Percentiles rank a stretch among this genome's conserved stretches.
phyloP scores from a whole-genome alignment of 92 coral and sea anemone species.

The Siderastrea siderea region DNA sequence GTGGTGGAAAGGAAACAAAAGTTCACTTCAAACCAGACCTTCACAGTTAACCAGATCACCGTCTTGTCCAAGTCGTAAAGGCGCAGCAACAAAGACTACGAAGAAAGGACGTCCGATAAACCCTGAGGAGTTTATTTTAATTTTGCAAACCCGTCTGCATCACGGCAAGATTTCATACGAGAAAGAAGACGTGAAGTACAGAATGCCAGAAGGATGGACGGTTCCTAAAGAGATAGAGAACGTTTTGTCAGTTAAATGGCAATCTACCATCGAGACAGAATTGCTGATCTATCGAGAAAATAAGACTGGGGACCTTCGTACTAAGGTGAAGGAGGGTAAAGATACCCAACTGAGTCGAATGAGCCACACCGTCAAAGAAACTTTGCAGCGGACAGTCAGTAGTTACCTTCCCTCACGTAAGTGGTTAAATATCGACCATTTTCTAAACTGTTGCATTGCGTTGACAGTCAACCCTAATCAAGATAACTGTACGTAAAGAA shows the following conservation, averaged over 20 bases:
- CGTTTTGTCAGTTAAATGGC: too few relatives aligned
- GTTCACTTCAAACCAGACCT: background rate
- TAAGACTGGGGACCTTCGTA: too few relatives aligned
- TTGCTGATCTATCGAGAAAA: too few relatives aligned
- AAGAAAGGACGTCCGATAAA: background rate
- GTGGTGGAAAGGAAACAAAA: constrained; percentile 4
- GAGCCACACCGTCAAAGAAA: background rate
- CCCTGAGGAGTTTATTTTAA: background rate
- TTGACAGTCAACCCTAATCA: too few relatives aligned
- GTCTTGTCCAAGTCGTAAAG: background rate
- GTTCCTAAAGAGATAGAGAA: too few relatives aligned
- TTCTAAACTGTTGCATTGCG: too few relatives aligned
- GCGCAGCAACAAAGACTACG: background rate
- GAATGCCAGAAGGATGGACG: too few relatives aligned
- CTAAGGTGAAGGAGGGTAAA: background rate
- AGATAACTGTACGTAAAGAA: too few relatives aligned
- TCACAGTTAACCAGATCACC: background rate
- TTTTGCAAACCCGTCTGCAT: background rate
- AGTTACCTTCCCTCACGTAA: background rate
- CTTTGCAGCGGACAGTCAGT: background rate
- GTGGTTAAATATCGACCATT: too few relatives aligned
- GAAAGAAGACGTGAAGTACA: too few relatives aligned
- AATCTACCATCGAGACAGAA: too few relatives aligned
- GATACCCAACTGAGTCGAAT: background rate
- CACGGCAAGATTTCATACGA: too few relatives aligned